Evolutionary conservation across 2,888 invertebrate genomes (phyloP), one percentile per base, ranked within the genome.

Genomic region (Tridacna crocea): DNA sequence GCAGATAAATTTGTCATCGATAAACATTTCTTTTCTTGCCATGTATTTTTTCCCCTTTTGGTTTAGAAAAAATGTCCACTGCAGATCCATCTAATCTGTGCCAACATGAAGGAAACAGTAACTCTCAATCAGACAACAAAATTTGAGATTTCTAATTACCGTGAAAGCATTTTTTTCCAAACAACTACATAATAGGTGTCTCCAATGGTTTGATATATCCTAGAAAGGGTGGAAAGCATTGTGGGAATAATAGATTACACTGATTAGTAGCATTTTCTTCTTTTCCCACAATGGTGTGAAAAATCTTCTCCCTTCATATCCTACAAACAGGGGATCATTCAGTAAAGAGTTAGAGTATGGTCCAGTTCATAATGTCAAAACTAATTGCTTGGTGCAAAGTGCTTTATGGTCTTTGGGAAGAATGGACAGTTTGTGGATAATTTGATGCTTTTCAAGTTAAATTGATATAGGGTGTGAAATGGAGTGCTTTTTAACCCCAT

Each of bases 381-480:
- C 77, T 83, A 79, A 83, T 79, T 79, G 72, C 51, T 63, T 63
- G 72, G 72, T 79, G 63, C 74, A 77, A 48, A 75, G 75, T 79
- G 79, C 47, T 83, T 83, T 83, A 83, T 83, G 79, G 79, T 66
- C 46, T 12, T 46, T 17, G 26, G n/a, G 63, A 73, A 70, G 70
- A 78, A 78, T 75, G 65, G 73, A 72, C 66, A 79, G 73, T 70
- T 74, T 74, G 61, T 74, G 47, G 61, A 36, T 60, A 74, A 79
- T 72, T 82, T 61, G n/a, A 55, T 66, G 68, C 66, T 65, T 36
- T 60, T 63, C 36, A 51, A 63, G 60, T n/a, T 72, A 72, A 79
- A 83, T 83, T 83, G 83, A 83, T 83, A 73, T 79, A 79, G 70
- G 74, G 83, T 83, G 83, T 77, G 83, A 83, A 77, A 24, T 58